Evolutionary conservation across 2,113 vertebrate genomes (phyloP).

Genomic region (Lasiurus borealis): DNA sequence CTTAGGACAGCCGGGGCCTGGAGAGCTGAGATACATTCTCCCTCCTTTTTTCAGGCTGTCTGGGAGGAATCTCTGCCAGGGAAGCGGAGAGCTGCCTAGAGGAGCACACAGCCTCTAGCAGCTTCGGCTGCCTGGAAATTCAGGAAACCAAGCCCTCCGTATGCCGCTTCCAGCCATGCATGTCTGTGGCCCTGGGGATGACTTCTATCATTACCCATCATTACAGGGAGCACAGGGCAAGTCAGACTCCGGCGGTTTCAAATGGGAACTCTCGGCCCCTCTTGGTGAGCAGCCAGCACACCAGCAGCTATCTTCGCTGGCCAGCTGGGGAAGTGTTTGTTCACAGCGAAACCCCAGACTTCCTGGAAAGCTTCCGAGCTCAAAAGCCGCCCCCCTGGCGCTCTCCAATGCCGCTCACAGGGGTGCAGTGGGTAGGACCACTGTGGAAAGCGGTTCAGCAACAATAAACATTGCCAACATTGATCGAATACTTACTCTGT

Average conservation of each 20-base stretch:
- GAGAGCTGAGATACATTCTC: not conserved
- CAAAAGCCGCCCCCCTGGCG: not conserved
- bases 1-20: not conserved
- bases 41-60: not conserved
- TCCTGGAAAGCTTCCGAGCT: constrained; percentile 24
- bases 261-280: not conserved
- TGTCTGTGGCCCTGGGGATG: not conserved
- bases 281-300: not conserved
- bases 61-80: not conserved
- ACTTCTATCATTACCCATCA: not conserved
- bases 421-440: not conserved
- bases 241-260: not conserved
- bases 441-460: not conserved
- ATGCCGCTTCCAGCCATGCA: not conserved
- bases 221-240: not conserved
- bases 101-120: not conserved
- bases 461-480: not conserved
- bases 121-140: not conserved
- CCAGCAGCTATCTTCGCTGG: not conserved
- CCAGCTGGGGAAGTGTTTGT: constrained; percentile 28
- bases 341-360: not conserved
- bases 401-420: not conserved
- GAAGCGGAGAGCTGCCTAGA: not conserved
- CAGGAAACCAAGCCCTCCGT: not conserved
- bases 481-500: not conserved